These are phyloP conservation scores for Sycophila sp. DNA, from an alignment of 1,140 invertebrate species.

Conservation along the genomic window DNA sequence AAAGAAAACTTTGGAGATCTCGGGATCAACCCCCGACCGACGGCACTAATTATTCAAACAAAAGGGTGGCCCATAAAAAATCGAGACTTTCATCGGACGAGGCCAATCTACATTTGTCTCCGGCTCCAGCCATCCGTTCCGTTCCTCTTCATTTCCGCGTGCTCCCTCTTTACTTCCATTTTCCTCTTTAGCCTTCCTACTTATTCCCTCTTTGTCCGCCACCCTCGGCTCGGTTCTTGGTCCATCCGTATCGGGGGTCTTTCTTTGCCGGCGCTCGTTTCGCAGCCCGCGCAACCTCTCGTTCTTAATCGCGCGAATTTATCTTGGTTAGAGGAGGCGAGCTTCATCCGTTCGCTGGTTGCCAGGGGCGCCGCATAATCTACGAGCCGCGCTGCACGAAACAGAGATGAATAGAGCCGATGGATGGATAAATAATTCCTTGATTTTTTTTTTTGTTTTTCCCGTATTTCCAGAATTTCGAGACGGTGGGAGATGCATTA, in stretches of 20 bases:
- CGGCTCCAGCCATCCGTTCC: neutral
- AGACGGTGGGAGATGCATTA: too few species aligned
- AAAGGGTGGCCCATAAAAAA: too few species aligned
- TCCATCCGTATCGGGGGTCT: constrained; percentile 17
- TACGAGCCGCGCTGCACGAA: neutral
- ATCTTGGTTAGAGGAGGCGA: constrained; percentile 47
- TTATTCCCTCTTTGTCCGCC: neutral
- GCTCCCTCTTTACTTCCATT: neutral
- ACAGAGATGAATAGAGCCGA: neutral
- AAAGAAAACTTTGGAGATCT: too few species aligned
- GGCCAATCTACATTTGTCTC: constrained; percentile 1
- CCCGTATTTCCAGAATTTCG: neutral
- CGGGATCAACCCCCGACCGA: too few species aligned
- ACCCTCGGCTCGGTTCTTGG: neutral
- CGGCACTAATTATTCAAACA: too few species aligned
- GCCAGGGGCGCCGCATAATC: constrained; percentile 25
- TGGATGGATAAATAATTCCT: constrained; percentile 30
- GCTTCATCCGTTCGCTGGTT: neutral
- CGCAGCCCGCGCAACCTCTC: constrained; percentile 38
- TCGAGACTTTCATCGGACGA: neutral
- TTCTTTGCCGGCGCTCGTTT: constrained; percentile 4
- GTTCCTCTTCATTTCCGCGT: constrained; percentile 27
- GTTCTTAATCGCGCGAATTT: constrained; percentile 50
- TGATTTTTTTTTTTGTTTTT: neutral
- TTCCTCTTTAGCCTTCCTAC: constrained; percentile 5